Conservation (phyloP, 2,888 invertebrate species). For the Leucoma salicis region DNA sequence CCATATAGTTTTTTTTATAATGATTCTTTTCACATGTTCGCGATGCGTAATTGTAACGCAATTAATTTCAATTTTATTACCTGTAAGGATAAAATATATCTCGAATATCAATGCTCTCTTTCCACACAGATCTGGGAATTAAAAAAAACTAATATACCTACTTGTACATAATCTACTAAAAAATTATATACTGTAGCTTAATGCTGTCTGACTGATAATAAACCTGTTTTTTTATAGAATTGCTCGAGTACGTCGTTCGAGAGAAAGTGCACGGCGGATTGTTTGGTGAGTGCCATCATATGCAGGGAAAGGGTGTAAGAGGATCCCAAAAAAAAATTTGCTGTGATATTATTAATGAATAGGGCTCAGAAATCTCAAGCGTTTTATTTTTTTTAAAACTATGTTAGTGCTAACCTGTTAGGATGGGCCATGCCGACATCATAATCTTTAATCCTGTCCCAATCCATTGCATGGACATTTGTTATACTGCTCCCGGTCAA, state of each 20-base stretch:
- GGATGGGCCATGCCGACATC: constrained; percentile 87
- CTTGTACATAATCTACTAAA: background rate
- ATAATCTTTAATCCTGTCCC: constrained; percentile 83
- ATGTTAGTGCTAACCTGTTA: constrained; percentile 73
- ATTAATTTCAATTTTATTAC: constrained; percentile 8
- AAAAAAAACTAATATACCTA: constrained; percentile 2
- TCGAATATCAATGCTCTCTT: constrained; percentile 2
- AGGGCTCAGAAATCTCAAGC: no score
- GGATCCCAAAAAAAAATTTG: no score
- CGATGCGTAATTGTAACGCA: no score
- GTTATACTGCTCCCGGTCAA: constrained; percentile 81
- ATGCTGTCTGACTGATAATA: background rate
- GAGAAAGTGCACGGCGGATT: no score
- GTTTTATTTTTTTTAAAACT: no score
- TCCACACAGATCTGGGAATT: constrained; percentile 9
- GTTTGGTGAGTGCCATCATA: no score
- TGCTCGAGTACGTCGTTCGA: no score
- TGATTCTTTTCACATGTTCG: no score
- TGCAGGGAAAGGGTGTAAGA: no score
- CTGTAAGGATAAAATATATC: constrained; percentile 11
- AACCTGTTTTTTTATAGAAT: no score
- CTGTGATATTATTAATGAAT: no score
- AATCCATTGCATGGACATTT: constrained; percentile 80
- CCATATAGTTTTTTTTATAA: no score
- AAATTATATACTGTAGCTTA: background rate